phyloP scores from a whole-genome alignment of 2,797 vertebrate genomes.

The Siniperca undulata region DNA sequence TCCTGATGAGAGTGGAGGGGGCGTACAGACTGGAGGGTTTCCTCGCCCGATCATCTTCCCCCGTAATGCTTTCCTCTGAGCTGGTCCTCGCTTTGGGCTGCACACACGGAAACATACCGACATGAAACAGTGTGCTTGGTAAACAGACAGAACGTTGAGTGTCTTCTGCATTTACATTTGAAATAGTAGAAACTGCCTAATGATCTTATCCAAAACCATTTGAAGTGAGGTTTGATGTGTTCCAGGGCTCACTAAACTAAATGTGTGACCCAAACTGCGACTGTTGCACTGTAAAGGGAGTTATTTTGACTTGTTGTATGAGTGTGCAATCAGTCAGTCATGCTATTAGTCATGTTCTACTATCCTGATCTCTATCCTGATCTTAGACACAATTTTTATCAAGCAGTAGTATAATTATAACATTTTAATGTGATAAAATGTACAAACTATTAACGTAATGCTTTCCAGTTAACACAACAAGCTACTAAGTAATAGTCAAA shows the following conservation, averaged over 20 bases:
- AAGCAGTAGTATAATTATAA: not conserved
- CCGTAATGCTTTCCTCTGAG: slow-evolving; percentile 85
- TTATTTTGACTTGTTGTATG: not conserved
- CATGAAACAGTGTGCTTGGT: not conserved
- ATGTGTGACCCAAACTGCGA: not conserved
- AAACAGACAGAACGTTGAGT: not conserved
- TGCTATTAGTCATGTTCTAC: too few species aligned
- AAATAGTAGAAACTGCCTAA: not conserved
- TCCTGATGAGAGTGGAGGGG: slow-evolving; percentile 81
- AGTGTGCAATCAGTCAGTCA: not conserved
- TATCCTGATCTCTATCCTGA: not conserved
- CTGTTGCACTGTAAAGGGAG: too few species aligned
- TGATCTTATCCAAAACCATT: not conserved
- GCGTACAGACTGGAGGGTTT: slow-evolving; percentile 43
- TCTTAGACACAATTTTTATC: not conserved
- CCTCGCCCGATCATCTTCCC: slow-evolving; percentile 78
- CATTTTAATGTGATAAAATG: not conserved
- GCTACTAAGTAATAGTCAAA: not conserved
- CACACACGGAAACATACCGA: not conserved
- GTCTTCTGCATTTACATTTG: not conserved
- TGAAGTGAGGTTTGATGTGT: not conserved
- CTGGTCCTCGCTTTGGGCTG: slow-evolving; percentile 89
- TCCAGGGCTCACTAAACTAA: not conserved
- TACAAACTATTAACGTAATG: not conserved
- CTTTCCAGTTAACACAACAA: not conserved